phyloP scores from a whole-genome alignment of 2,797 vertebrate genomes.

The Nyctalus aviator region DNA sequence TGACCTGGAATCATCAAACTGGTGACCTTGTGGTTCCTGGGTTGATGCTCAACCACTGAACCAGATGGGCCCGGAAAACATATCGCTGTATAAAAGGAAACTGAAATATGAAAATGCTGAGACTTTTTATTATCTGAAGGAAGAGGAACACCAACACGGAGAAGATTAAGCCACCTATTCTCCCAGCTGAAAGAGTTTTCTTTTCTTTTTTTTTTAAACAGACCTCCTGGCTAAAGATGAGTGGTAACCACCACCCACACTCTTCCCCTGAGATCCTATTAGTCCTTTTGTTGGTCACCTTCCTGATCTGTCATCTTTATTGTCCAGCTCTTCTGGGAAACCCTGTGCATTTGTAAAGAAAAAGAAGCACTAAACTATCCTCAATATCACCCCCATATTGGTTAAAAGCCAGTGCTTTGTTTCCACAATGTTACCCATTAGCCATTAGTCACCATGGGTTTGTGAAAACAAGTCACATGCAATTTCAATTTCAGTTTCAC shows the following conservation, averaged over 20 bases:
- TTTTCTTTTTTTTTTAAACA: background rate
- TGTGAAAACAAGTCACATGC: background rate
- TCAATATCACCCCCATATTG: conserved; percentile 27
- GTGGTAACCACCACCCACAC: background rate
- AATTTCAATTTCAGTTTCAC: background rate
- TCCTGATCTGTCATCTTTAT: conserved; percentile 39
- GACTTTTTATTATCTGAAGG: background rate
- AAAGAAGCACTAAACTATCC: conserved; percentile 55
- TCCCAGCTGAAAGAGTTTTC: background rate
- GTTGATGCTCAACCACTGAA: no score
- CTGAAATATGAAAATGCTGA: background rate
- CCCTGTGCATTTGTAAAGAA: conserved; percentile 42
- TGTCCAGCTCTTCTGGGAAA: conserved; percentile 64
- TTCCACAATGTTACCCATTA: background rate
- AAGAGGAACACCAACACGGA: background rate
- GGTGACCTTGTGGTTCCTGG: no score
- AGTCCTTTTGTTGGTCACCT: conserved; percentile 51
- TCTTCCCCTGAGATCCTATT: conserved; percentile 64
- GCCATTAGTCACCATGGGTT: background rate
- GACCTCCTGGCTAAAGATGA: background rate
- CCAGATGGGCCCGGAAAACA: background rate
- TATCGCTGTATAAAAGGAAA: background rate
- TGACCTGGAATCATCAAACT: no score
- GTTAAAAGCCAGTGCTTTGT: conserved; percentile 9
- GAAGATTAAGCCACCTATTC: background rate